phyloP scores from a whole-genome alignment of 2,888 invertebrate species.

The Lysandra coridon region DNA sequence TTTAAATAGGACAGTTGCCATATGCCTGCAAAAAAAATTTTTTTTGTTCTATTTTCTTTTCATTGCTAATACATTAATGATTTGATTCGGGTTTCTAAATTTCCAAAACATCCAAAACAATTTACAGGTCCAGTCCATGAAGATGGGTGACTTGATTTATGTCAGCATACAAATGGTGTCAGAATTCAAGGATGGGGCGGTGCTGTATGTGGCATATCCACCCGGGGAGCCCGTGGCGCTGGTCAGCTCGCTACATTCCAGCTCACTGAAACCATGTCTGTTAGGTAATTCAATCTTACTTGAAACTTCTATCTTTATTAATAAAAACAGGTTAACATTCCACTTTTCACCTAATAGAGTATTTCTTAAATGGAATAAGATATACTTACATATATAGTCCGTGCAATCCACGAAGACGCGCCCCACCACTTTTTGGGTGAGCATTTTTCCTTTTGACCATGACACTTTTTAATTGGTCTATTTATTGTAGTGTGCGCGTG shows the following conservation, averaged over 20 bases:
- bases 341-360: no score
- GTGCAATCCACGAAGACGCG: no score
- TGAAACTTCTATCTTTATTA: background rate
- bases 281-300: conserved; percentile 45
- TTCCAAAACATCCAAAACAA: background rate
- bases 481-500: no score
- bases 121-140: conserved; percentile 55
- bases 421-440: no score
- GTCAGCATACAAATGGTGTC: conserved; percentile 57
- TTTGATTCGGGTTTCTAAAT: background rate
- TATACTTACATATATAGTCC: no score
- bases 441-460: no score
- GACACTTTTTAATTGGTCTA: no score
- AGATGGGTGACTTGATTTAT: conserved; percentile 56
- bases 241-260: conserved; percentile 48
- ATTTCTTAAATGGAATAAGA: no score
- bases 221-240: conserved; percentile 56
- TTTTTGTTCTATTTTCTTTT: background rate
- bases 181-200: conserved; percentile 42
- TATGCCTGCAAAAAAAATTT: background rate
- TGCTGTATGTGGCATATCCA: conserved; percentile 54
- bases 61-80: background rate
- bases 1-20: no score
- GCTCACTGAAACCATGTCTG: conserved; percentile 50
- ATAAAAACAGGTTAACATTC: no score